phyloP scores from a whole-genome alignment of 2,888 invertebrate genomes.

The Cepaea hortensis region DNA sequence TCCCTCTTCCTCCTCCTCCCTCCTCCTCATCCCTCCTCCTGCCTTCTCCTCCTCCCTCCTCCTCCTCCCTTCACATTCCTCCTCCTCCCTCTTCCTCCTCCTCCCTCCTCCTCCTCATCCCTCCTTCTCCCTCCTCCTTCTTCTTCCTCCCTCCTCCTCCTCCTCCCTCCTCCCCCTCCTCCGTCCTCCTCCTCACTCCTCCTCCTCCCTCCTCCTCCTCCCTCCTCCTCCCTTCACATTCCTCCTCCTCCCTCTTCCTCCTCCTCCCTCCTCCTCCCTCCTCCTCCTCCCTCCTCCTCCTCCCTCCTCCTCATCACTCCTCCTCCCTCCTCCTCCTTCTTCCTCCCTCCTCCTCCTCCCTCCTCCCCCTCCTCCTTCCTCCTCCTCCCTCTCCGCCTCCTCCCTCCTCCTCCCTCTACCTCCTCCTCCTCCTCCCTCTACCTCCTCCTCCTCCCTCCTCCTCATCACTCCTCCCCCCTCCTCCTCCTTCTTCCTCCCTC shows the following conservation, averaged over 20 bases:
- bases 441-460: neutral
- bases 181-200: too few relatives aligned
- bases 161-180: neutral
- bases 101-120: neutral
- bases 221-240: neutral
- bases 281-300: too few relatives aligned
- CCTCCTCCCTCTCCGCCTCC: neutral
- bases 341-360: too few relatives aligned
- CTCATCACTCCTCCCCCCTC: too few relatives aligned
- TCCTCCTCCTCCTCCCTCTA: neutral
- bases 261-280: neutral
- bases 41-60: too few relatives aligned
- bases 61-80: too few relatives aligned
- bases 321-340: too few relatives aligned
- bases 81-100: neutral
- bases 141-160: neutral
- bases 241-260: neutral
- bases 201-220: too few relatives aligned
- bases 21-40: too few relatives aligned
- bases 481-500: too few relatives aligned
- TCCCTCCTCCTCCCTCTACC: neutral
- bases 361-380: neutral
- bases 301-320: too few relatives aligned
- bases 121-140: neutral
- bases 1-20: too few relatives aligned